These are phyloP conservation scores for Helicoverpa assulta DNA, from an alignment of 2,888 invertebrate species.

Conservation along the genomic window DNA sequence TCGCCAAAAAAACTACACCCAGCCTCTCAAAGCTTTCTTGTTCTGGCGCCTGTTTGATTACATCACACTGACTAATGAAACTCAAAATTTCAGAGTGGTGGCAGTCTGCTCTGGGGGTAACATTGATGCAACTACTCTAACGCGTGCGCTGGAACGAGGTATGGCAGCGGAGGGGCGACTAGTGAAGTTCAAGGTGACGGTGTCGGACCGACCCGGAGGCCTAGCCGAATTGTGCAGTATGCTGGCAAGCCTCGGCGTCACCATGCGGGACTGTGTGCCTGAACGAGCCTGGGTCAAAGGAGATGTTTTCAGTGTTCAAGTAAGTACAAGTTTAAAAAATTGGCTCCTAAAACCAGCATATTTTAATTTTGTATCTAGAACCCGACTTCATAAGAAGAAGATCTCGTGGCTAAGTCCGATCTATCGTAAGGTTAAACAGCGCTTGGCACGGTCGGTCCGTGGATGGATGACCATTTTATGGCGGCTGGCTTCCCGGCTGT, in stretches of 20 bases:
- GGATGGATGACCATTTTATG: too few species aligned
- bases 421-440: too few species aligned
- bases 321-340: conserved; percentile 46
- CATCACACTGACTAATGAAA: background rate
- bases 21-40: background rate
- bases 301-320: conserved; percentile 93
- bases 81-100: conserved; percentile 92
- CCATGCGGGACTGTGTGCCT: conserved; percentile 97
- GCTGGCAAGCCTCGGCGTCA: conserved; percentile 94
- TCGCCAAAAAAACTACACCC: too few species aligned
- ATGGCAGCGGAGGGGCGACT: conserved; percentile 96
- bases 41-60: too few species aligned
- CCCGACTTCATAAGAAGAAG: too few species aligned
- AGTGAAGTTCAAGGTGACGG: conserved; percentile 90
- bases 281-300: conserved; percentile 98
- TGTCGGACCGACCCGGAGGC: conserved; percentile 96
- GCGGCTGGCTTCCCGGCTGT: too few species aligned
- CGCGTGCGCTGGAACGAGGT: conserved; percentile 96
- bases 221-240: conserved; percentile 95
- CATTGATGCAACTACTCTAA: conserved; percentile 96
- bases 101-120: conserved; percentile 96
- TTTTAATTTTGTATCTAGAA: too few species aligned
- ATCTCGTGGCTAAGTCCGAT: too few species aligned
- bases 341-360: too few species aligned
- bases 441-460: too few species aligned